Evolutionary conservation across 2,888 invertebrate species (phyloP).

Genomic region (Isoperla grammatica): DNA sequence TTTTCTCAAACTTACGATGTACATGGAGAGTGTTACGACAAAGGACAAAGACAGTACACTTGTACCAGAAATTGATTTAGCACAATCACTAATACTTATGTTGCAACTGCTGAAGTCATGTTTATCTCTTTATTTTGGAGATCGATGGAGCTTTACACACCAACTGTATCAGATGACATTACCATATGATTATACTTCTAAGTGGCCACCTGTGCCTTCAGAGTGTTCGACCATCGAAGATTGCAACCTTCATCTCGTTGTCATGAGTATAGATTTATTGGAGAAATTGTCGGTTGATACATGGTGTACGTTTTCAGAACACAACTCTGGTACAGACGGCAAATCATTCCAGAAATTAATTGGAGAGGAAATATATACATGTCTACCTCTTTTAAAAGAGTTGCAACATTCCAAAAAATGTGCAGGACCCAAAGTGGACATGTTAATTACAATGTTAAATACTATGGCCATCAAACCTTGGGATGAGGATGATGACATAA

Average conservation of each 20-base stretch:
- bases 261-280: not conserved
- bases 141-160: not conserved
- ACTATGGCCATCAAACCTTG: constrained; percentile 24
- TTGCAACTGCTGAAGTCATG: constrained; percentile 1
- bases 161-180: not conserved
- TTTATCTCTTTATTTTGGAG: not conserved
- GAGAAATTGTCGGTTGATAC: constrained; percentile 21
- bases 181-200: constrained; percentile 3
- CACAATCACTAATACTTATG: not conserved
- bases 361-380: constrained; percentile 24
- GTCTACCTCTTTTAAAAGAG: not conserved
- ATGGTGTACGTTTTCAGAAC: constrained; percentile 22
- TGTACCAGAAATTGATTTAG: not conserved
- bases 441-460: constrained; percentile 16
- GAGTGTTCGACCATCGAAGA: not conserved
- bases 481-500: constrained; percentile 30
- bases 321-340: constrained; percentile 7
- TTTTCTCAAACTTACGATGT: not conserved
- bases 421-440: not conserved
- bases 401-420: too few species aligned
- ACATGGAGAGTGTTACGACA: too few species aligned
- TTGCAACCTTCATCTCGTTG: not conserved
- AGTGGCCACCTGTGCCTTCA: not conserved
- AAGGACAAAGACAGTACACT: not conserved
- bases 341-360: constrained; percentile 22